Evolutionary conservation across 2,113 vertebrate species (phyloP), one percentile per base, ranked within the genome.

Genomic region (human): DNA sequence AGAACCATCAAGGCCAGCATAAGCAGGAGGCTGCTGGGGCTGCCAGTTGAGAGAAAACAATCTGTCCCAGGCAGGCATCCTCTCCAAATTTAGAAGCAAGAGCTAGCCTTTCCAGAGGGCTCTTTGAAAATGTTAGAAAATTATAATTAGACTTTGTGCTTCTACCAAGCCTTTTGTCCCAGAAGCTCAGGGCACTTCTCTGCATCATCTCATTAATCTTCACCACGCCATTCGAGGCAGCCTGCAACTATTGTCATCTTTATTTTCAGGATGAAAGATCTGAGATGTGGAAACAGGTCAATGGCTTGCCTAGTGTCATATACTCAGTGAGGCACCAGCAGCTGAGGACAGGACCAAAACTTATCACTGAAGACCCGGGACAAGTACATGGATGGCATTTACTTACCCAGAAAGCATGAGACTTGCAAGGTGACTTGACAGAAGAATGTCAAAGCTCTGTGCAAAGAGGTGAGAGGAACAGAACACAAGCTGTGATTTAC

Each of bases 201-300:
- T 50, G 72, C 64, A 83, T 35, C 10, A 4, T 82, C 94, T 97
- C 96, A 96, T 97, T 92, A 93, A 98, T 96, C 96, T 92, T 96
- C 84, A 35, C 22, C 55, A 27, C 72, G 70, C 86, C 52, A 32
- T 59, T 85, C 0, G 1, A 94, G 87, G 76, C 59, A 85, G 88
- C 64, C 11, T 13, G 84, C 75, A 66, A 75, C 94, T 93, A 84
- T 18, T 91, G 78, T 82, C 97, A 85, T 70, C 84, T 96, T 92
- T 81, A 94, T 95, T 97, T 97, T 96, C 93, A 83, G 92, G 81
- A 94, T 97, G 87, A 98, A 95, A 87, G 68, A 84, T 61, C 61
- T 81, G 76, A 97, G 83, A 88, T 50, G 32, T 45, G 32, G 90
- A 78, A 43, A n/a, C 76, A 97, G 93, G 95, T 97, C 90, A 97